Base-by-base conservation (phyloP, 2,888 invertebrate genomes). In the Theristus sp. region DNA sequence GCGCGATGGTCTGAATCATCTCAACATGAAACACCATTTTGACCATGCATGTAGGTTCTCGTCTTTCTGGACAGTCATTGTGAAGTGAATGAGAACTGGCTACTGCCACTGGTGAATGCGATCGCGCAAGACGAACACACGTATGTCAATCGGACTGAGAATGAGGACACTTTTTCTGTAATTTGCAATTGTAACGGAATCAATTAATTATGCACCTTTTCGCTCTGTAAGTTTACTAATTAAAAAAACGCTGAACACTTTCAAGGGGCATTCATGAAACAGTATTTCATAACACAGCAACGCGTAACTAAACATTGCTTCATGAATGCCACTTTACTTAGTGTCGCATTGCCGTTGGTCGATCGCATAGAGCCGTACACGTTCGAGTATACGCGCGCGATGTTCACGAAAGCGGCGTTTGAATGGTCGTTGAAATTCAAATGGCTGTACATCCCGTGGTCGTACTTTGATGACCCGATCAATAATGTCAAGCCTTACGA, bases 341-440 rank as follows among this genome's bases (percentile, higher is more conserved):
- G 86, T n/a, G 93, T 98, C 56, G 94, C 93, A 2, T 91, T 94
- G 76, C 96, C 98, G 13, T 91, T 98, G 67, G 96, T 98, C 69
- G 98, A 98, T 77, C 93, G 98, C 62, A 96, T 98, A 71, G 91
- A 91, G 58, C 96, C 96, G 75, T 89, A 93, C 70, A 89, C 89
- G 1, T 98, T 98, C 78, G 93, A 93, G 76, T 96, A 96, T 78
- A 88, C 93, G 65, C 86, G 90, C 59, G 94, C 94, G 0, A 91
- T 94, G 86, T 94, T 94, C 0, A 96, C 94, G 0, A 81, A 89
- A 91, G 94, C 96, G 64, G 96, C 96, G 25, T 98, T 98, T 78
- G 96, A 96, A 78, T 96, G 96, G 94, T 93, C 91, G 77, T 82
- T 98, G 59, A 94, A 94, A 78, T 98, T 98, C 78, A 84, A 94